Percentiles rank a stretch among this genome's conserved stretches.
Conservation (phyloP, 1,140 invertebrate genomes). For the Zelostemma sp. region DNA sequence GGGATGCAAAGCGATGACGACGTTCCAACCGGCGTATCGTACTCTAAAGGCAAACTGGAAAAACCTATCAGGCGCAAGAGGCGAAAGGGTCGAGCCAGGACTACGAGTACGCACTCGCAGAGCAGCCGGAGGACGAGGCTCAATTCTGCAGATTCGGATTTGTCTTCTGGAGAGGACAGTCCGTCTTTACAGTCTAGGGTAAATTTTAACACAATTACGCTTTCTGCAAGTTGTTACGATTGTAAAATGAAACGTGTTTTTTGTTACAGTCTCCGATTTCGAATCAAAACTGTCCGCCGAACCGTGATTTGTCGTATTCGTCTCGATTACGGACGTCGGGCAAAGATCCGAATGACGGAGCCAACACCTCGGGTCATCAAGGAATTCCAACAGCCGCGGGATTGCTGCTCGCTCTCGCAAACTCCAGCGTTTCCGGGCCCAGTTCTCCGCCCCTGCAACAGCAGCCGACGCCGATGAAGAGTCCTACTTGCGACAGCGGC, state of each 20-base stretch:
- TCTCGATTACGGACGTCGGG: conserved; percentile 57
- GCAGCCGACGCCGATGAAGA: conserved; percentile 61
- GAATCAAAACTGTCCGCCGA: conserved; percentile 53
- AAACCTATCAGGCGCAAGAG: conserved; percentile 65
- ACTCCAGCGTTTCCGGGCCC: conserved; percentile 62
- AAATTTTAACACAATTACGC: no score
- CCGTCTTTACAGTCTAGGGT: conserved; percentile 68
- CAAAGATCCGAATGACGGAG: conserved; percentile 42
- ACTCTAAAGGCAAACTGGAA: conserved; percentile 60
- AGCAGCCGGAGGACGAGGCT: conserved; percentile 74
- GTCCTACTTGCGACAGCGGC: conserved; percentile 65
- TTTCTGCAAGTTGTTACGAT: no score
- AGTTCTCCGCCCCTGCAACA: conserved; percentile 55
- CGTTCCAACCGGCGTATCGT: conserved; percentile 38
- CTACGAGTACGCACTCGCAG: conserved; percentile 71
- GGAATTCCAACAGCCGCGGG: conserved; percentile 71
- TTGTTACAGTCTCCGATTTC: conserved; percentile 57
- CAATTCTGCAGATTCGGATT: conserved; percentile 81
- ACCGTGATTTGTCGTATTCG: conserved; percentile 50
- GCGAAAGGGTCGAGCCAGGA: conserved; percentile 76
- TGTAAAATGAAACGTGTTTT: no score
- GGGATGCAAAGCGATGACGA: conserved; percentile 69
- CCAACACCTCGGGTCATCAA: conserved; percentile 36
- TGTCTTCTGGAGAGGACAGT: conserved; percentile 79
- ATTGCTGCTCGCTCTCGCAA: conserved; percentile 73